These are phyloP conservation scores for Hyperopisus bebe DNA, from an alignment of 2,113 vertebrate genomes.

Conservation along the genomic window DNA sequence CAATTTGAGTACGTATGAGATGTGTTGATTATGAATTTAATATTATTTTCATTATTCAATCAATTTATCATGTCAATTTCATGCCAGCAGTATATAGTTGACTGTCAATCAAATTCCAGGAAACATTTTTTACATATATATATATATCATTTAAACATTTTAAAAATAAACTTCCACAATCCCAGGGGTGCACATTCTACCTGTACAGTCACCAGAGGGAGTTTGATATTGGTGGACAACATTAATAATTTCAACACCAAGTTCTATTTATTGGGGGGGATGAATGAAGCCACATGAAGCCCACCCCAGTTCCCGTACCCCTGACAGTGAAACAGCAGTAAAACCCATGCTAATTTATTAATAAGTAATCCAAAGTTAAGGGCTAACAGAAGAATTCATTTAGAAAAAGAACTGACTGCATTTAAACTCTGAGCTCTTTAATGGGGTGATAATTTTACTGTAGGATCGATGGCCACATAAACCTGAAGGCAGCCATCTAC, in stretches of 20 bases:
- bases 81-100: not conserved
- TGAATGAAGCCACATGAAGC: not conserved
- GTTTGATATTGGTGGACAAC: not conserved
- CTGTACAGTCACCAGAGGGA: not conserved
- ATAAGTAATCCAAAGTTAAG: not conserved
- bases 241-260: not conserved
- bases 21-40: not conserved
- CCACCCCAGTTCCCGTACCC: not conserved
- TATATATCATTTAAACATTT: not conserved
- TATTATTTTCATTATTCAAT: not conserved
- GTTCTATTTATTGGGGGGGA: not conserved
- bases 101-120: not conserved
- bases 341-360: not conserved
- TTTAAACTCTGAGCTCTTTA: not conserved
- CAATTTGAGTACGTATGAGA: not conserved
- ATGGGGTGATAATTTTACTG: slow-evolving; percentile 30
- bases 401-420: not conserved
- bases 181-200: not conserved
- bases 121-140: not conserved
- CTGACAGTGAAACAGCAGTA: not conserved
- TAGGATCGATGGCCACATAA: slow-evolving; percentile 25
- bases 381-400: not conserved
- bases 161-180: not conserved
- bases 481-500: slow-evolving; percentile 23
- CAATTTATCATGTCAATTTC: not conserved